phyloP scores from a whole-genome alignment of 2,113 vertebrate species.

The Campylomormyrus numenius region DNA sequence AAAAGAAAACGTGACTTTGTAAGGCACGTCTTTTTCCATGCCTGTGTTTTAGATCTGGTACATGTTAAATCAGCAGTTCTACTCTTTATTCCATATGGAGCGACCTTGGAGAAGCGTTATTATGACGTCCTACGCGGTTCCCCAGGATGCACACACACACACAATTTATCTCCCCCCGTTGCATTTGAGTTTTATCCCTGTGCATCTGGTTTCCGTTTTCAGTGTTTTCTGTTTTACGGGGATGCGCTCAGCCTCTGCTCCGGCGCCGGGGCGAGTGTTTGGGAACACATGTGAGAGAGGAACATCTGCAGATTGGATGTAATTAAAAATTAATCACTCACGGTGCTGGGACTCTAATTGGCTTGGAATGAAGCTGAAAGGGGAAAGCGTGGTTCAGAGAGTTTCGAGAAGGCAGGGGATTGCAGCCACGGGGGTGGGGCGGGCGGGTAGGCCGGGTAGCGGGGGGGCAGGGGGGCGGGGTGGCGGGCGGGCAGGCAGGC shows the following conservation, averaged over 20 bases:
- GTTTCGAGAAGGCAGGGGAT: neutral
- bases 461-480: too few species aligned
- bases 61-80: neutral
- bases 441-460: too few species aligned
- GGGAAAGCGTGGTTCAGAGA: conserved; percentile 33
- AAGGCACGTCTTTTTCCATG: neutral
- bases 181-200: neutral
- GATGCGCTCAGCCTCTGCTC: neutral
- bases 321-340: conserved; percentile 46
- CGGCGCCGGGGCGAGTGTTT: neutral
- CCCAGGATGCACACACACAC: neutral
- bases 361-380: conserved; percentile 38
- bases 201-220: neutral
- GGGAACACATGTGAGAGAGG: neutral
- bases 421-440: neutral
- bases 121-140: neutral
- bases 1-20: neutral
- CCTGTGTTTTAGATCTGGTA: neutral
- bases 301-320: conserved; percentile 29
- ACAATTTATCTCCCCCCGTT: neutral
- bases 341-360: conserved; percentile 39
- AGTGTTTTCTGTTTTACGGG: neutral
- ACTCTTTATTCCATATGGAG: neutral
- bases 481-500: too few species aligned
- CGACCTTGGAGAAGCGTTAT: neutral